Percentiles rank a stretch among this genome's conserved stretches.
phyloP scores from a whole-genome alignment of 2,113 vertebrate genomes.

The Loxodonta africana region DNA sequence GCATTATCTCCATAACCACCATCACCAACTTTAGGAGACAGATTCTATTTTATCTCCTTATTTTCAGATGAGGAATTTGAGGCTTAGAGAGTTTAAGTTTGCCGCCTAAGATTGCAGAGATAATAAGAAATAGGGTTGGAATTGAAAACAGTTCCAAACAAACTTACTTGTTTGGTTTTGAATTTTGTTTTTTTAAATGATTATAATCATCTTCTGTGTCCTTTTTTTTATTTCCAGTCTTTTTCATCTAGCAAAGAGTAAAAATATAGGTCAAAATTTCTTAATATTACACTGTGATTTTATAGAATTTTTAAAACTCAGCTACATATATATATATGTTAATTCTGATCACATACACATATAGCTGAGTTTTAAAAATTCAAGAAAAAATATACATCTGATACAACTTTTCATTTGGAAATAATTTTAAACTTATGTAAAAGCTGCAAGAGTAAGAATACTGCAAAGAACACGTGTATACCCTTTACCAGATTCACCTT shows the following conservation, averaged over 20 bases:
- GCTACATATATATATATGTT: not conserved
- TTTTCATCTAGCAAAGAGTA: slow-evolving; percentile 16
- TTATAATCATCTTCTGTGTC: not conserved
- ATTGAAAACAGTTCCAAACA: not conserved
- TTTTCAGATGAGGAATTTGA: not conserved
- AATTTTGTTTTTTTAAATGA: not conserved
- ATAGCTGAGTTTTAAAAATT: not conserved
- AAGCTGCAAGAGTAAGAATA: not conserved
- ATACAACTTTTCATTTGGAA: not conserved
- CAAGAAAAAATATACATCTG: not conserved
- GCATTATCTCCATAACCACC: not conserved
- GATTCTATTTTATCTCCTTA: not conserved
- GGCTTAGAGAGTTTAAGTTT: not conserved
- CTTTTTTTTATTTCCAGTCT: not conserved
- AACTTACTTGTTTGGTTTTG: not conserved
- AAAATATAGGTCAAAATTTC: slow-evolving; percentile 5
- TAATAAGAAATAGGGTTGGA: not conserved
- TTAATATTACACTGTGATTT: slow-evolving; percentile 26
- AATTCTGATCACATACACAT: not conserved
- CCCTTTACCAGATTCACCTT: not conserved
- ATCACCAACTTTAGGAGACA: too few species aligned
- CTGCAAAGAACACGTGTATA: not conserved
- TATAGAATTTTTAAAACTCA: not conserved
- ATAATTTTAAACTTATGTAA: slow-evolving; percentile 35
- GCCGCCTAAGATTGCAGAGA: not conserved